Percentiles rank a stretch among this genome's conserved stretches.
phyloP scores from a whole-genome alignment of 2,113 vertebrate genomes.

The Hipposideros armiger region DNA sequence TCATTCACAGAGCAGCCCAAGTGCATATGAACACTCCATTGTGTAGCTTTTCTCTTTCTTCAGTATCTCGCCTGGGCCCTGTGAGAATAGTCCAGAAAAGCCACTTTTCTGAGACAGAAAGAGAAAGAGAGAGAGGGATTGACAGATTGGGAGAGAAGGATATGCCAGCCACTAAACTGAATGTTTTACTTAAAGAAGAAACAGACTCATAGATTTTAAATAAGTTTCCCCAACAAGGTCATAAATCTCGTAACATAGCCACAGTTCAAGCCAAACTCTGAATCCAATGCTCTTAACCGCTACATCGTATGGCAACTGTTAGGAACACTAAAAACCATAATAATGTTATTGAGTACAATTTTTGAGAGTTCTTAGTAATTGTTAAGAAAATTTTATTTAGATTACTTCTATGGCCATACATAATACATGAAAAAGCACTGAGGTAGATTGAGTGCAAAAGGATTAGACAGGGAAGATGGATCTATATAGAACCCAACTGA shows the following conservation, averaged over 20 bases:
- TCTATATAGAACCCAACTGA: background rate
- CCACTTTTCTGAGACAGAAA: background rate
- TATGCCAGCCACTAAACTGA: background rate
- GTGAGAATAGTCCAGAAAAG: background rate
- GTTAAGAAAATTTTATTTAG: background rate
- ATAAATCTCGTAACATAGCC: background rate
- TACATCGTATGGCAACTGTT: background rate
- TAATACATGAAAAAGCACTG: conserved; percentile 5
- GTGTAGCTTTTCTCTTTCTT: background rate
- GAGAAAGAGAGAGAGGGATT: background rate
- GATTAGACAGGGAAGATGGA: background rate
- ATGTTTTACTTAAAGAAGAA: conserved; percentile 26
- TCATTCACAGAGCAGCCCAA: background rate
- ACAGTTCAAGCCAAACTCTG: conserved; percentile 6
- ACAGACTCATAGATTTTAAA: background rate
- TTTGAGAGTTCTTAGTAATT: background rate
- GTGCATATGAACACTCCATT: background rate
- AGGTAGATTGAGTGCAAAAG: background rate
- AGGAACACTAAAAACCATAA: background rate
- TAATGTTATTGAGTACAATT: background rate
- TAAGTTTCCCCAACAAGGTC: conserved; percentile 50
- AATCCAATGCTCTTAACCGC: background rate
- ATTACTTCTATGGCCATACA: background rate
- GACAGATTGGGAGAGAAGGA: too few relatives aligned
- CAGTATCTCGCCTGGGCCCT: background rate